Evolutionary conservation across 2,113 vertebrate species (phyloP).

Genomic region (Coturnix japonica): DNA sequence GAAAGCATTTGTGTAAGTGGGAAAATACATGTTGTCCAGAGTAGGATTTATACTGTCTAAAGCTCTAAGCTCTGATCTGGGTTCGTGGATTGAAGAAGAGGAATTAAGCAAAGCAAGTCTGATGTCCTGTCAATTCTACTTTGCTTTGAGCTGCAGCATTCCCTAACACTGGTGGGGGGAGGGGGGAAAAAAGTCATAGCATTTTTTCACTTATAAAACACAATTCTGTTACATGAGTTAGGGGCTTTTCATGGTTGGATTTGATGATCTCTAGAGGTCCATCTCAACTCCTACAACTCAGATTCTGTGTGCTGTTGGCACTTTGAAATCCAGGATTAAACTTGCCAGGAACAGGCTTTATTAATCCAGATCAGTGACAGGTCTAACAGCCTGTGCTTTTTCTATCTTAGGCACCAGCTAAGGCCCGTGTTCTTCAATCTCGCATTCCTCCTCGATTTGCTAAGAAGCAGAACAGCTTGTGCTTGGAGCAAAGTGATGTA

Average conservation of each 20-base stretch:
- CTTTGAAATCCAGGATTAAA: neutral
- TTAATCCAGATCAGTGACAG: neutral
- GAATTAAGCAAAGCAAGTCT: neutral
- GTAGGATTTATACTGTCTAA: neutral
- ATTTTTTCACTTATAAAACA: neutral
- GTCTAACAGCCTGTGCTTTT: neutral
- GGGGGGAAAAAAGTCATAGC: neutral
- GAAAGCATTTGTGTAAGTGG: neutral
- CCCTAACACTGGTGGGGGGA: neutral
- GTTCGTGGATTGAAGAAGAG: neutral
- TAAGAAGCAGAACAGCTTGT: slow-evolving; percentile 91
- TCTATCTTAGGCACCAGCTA: slow-evolving; percentile 82
- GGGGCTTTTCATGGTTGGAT: neutral
- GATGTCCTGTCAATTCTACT: neutral
- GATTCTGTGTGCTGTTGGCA: no score
- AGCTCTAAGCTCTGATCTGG: neutral
- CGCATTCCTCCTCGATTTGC: slow-evolving; percentile 98
- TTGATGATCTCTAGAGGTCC: no score
- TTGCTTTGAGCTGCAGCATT: neutral
- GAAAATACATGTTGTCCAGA: neutral
- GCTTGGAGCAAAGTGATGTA: slow-evolving; percentile 89
- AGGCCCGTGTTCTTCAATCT: slow-evolving; percentile 87
- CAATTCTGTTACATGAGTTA: neutral
- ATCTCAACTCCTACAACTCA: no score
- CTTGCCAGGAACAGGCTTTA: neutral